Evolutionary conservation across 2,888 invertebrate species (phyloP), one percentile per base, ranked within the genome.

Genomic region (Anticlea derivata): DNA sequence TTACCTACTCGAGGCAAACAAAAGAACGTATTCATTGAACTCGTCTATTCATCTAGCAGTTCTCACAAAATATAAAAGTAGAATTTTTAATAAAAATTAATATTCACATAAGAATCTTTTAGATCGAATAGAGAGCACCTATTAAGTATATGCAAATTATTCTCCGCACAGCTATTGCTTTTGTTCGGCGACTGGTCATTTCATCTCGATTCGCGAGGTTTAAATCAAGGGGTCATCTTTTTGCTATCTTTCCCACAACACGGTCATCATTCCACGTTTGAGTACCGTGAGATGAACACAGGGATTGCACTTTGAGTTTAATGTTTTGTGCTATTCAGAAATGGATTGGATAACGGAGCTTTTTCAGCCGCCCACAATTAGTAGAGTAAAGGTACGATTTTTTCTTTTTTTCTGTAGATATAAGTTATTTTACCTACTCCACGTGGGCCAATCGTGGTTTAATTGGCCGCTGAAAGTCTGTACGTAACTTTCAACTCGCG

Each of bases 291-390:
- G 79, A 83, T 78, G 63, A 83, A 78, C 84, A 88, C 63, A 76
- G 63, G 58, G 53, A 52, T 46, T 47, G 38, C 50, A 38, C 50
- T 38, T 61, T 54, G 49, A 47, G 46, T 45, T 35, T 24, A 7
- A 31, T 41, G 53, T 41, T 43, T 48, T 20, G 44, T 57, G 44
- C 45, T 39, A 23, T 47, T 23, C 23, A 44, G 51, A 60, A 58
- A 91, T 91, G 90, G 86, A 90, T 75, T 91, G 91, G 91, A 91
- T 91, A 56, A 76, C 88, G 43, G 79, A 90, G 63, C 74, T 91
- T 44, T 91, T 91, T 64, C 91, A 91, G 54, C 66, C 86, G n/a
- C 85, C 80, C 31, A 73, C 78, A 1, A 79, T 84, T 51, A 70
- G 57, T 43, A 88, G 84, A 57, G 76, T 30, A 22, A 37, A 86